Evolutionary conservation across 2,888 invertebrate genomes (phyloP).

Genomic region (Deilephila porcellus): DNA sequence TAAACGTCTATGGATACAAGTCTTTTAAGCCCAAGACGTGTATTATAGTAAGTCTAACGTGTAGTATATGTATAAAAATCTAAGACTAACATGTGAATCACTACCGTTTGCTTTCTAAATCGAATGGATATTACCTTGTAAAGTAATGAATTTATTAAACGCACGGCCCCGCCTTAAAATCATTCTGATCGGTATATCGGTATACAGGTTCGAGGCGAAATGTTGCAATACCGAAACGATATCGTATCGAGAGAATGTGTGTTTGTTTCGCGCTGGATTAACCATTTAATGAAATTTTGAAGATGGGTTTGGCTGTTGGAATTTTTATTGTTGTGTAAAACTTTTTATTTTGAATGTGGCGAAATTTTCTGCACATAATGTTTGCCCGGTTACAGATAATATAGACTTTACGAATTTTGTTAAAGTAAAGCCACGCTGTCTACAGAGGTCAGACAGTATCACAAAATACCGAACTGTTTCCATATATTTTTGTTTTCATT

Average conservation of each 20-base stretch:
- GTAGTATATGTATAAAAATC: not conserved
- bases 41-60: too few relatives aligned
- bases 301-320: too few relatives aligned
- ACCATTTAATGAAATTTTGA: too few relatives aligned
- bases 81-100: not conserved
- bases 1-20: too few relatives aligned
- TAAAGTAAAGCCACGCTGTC: not conserved
- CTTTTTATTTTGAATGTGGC: not conserved
- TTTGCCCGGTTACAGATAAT: not conserved
- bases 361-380: not conserved
- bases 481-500: too few relatives aligned
- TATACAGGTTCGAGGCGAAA: not conserved
- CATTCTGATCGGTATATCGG: too few relatives aligned
- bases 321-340: too few relatives aligned
- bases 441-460: too few relatives aligned
- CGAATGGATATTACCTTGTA: constrained; percentile 21
- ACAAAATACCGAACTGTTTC: too few relatives aligned
- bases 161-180: constrained; percentile 8
- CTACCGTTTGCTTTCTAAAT: constrained; percentile 21
- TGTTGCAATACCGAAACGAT: not conserved
- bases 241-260: not conserved
- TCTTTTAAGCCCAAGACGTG: too few relatives aligned
- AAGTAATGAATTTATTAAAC: not conserved
- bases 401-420: too few relatives aligned
- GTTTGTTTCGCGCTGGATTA: not conserved